Evolutionary conservation across 1,140 invertebrate species (phyloP), one percentile per base, ranked within the genome.

Genomic region (Euborellia annulipes): DNA sequence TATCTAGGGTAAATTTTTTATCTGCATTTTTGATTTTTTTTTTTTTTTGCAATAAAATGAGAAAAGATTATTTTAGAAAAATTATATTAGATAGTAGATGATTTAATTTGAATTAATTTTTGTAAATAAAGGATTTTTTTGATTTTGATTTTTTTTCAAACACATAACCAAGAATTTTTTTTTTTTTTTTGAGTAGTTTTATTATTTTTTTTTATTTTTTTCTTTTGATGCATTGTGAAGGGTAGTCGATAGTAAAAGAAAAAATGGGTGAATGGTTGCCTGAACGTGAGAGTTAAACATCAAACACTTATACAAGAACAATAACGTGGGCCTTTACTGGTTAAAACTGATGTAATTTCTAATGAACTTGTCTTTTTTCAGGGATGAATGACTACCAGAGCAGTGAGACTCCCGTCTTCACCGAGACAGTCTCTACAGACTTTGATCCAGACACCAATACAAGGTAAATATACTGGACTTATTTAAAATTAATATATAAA

Each of bases 381-480:
- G 65, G 66, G 61, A 64, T 64, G 64, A 70, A 73, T 61, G 69
- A 72, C 60, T 69, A 71, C 58, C 70, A 71, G 62, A 67, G 43
- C 18, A 21, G 70, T 59, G 70, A 69, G 54, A 65, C 68, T 55
- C 70, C 68, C 49, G 66, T 69, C 50, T 72, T 62, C 54, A 62
- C 65, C 55, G 69, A 71, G 57, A 67, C 63, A 16, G 65, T 62
- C 44, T 65, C 62, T 49, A 70, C 65, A 47, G 69, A 71, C 49
- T 57, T 67, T 49, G 67, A 70, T 55, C 68, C 69, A 46, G 58
- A 65, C 42, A 69, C 66, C 32, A 63, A 69, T 50, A 66, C 67
- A 61, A 72, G 65, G 70, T 72, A 64, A 56, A 55, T 55, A 32
- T 27, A n/a, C n/a, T n/a, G n/a, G n/a, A n/a, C n/a, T n/a, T n/a